A percentile compares a stretch with the other conserved stretches of the same genome.
These are phyloP conservation scores for Zophobas atratus DNA, from an alignment of 1,140 invertebrate genomes.

Conservation along the genomic window DNA sequence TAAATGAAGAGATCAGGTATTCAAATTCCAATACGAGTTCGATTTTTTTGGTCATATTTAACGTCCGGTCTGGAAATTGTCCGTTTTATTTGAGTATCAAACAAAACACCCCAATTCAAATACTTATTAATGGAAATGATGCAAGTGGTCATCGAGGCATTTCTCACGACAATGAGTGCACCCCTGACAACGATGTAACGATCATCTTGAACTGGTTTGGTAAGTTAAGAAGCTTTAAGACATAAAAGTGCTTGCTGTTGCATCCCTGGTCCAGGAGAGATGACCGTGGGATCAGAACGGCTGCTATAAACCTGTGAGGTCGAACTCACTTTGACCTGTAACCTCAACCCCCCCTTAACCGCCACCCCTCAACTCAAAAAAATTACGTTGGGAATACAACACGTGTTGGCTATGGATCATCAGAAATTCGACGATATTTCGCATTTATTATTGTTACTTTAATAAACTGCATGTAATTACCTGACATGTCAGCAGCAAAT, in stretches of 20 bases:
- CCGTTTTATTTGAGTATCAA: constrained; percentile 59
- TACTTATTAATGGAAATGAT: constrained; percentile 34
- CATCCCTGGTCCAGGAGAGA: constrained; percentile 44
- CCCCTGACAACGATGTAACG: constrained; percentile 44
- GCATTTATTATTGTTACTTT: constrained; percentile 27
- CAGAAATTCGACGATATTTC: constrained; percentile 32
- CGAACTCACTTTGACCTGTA: constrained; percentile 52
- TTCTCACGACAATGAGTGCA: constrained; percentile 51
- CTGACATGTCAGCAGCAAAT: background rate
- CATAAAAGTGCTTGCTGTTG: constrained; percentile 12
- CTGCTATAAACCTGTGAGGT: constrained; percentile 45
- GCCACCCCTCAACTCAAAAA: constrained; percentile 14
- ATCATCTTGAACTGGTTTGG: constrained; percentile 59
- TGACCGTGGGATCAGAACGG: constrained; percentile 55
- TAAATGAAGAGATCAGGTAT: no score
- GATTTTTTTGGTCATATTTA: constrained; percentile 8
- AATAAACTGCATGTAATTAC: constrained; percentile 12
- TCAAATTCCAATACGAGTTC: no score
- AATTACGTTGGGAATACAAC: constrained; percentile 40
- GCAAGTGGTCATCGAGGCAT: constrained; percentile 46
- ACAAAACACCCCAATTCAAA: constrained; percentile 53
- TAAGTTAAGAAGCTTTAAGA: constrained; percentile 40
- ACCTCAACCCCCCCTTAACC: constrained; percentile 32
- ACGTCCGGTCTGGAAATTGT: constrained; percentile 42
- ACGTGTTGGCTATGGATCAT: constrained; percentile 41